A percentile compares a stretch with the other conserved stretches of the same genome.
Evolutionary conservation across 1,140 invertebrate species (phyloP).

Genomic region (Heterodera carotae): DNA sequence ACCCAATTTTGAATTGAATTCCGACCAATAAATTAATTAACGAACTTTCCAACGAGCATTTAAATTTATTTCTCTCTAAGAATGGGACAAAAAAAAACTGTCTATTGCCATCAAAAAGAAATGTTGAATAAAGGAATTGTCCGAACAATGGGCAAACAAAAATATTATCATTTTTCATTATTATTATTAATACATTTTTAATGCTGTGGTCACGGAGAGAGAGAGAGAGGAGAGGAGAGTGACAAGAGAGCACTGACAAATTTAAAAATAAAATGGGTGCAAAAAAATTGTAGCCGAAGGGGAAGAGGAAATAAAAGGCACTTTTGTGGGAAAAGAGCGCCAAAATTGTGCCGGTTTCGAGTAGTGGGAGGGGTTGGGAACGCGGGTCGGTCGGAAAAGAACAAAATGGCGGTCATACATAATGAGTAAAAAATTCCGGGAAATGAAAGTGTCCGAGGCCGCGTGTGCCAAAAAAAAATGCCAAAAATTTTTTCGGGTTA

Average conservation of each 20-base stretch:
- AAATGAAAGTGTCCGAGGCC: too few relatives aligned
- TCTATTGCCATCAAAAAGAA: not conserved
- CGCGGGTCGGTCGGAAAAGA: not conserved
- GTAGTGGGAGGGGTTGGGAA: not conserved
- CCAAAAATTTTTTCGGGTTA: too few relatives aligned
- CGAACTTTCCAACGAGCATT: too few relatives aligned
- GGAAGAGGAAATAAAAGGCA: not conserved
- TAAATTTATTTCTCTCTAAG: not conserved
- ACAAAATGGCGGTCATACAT: not conserved
- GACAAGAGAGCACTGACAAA: not conserved
- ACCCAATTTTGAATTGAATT: too few relatives aligned
- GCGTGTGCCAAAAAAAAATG: too few relatives aligned
- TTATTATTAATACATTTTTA: not conserved
- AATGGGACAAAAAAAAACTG: not conserved
- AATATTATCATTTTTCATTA: not conserved
- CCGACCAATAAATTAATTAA: too few relatives aligned
- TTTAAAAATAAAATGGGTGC: not conserved
- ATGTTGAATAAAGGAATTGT: not conserved
- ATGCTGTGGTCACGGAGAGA: not conserved
- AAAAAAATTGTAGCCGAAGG: not conserved
- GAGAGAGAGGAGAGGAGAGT: not conserved
- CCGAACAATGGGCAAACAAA: not conserved
- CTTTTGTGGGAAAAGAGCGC: slow-evolving; percentile 13
- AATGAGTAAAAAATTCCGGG: not conserved
- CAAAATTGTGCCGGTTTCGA: not conserved